These are phyloP conservation scores for Poecilobothrus nobilitatus DNA, from an alignment of 2,888 invertebrate species.

Conservation along the genomic window DNA sequence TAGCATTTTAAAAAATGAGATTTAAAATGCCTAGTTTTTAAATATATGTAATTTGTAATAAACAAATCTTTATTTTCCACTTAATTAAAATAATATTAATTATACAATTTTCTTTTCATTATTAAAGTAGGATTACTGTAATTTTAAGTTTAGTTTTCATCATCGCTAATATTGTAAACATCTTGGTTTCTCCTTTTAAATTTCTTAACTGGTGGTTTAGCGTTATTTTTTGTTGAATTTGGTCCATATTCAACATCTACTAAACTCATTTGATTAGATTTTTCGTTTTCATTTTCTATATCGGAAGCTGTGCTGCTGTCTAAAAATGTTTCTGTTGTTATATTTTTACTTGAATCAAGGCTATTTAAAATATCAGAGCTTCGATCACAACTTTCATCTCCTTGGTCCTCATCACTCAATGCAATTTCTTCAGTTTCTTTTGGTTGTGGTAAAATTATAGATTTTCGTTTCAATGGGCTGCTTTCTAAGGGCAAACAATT, in stretches of 20 bases:
- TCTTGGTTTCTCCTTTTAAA: conserved; percentile 41
- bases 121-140: background rate
- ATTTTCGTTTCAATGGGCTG: conserved; percentile 33
- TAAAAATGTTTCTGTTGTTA: conserved; percentile 13
- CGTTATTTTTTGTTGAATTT: conserved; percentile 13
- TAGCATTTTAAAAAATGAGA: background rate
- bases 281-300: background rate
- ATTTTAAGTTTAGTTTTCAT: conserved; percentile 17
- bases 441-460: conserved; percentile 30
- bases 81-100: background rate
- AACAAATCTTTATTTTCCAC: background rate
- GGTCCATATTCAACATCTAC: background rate
- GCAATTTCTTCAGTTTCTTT: conserved; percentile 15
- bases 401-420: conserved; percentile 21
- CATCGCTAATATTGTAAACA: conserved; percentile 34
- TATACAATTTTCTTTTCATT: too few relatives aligned
- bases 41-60: background rate
- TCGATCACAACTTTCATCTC: background rate
- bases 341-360: background rate
- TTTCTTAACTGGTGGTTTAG: conserved; percentile 33
- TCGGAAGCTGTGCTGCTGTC: background rate
- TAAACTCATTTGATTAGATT: too few relatives aligned
- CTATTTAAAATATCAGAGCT: background rate
- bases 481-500: conserved; percentile 24
- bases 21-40: background rate